Conservation (phyloP, 2,888 invertebrate genomes). For the Latrodectus elegans region DNA sequence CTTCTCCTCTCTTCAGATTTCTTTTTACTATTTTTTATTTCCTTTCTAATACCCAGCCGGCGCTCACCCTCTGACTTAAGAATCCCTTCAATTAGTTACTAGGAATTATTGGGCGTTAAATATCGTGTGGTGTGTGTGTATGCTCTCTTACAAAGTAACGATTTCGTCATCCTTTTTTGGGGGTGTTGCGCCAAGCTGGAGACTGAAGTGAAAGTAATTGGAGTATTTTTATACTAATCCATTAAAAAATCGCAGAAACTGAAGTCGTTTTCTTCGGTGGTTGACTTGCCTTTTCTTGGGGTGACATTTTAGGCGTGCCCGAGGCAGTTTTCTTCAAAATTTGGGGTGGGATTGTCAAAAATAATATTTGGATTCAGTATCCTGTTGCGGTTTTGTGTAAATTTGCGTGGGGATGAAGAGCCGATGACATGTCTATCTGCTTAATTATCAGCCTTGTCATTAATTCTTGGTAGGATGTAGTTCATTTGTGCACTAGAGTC, state of each 20-base stretch:
- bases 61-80: slow-evolving; percentile 19
- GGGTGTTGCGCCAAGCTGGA: slow-evolving; percentile 22
- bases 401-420: too few relatives aligned
- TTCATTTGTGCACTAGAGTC: too few relatives aligned
- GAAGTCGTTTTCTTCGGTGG: too few relatives aligned
- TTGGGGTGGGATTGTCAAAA: too few relatives aligned
- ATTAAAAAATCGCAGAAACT: too few relatives aligned
- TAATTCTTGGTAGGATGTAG: too few relatives aligned
- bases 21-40: background rate
- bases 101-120: slow-evolving; percentile 58
- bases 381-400: too few relatives aligned
- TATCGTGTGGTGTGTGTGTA: slow-evolving; percentile 28
- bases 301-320: background rate
- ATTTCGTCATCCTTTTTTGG: slow-evolving; percentile 13
- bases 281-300: background rate
- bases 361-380: too few relatives aligned
- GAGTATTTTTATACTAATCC: too few relatives aligned
- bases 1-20: background rate
- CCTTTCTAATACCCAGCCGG: background rate
- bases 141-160: background rate
- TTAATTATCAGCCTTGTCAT: too few relatives aligned
- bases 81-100: slow-evolving; percentile 49
- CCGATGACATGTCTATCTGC: too few relatives aligned
- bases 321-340: too few relatives aligned
- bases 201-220: background rate